Evolutionary conservation across 1,140 invertebrate genomes (phyloP), one percentile per base, ranked within the genome.

Genomic region (Melanaphis sacchari): DNA sequence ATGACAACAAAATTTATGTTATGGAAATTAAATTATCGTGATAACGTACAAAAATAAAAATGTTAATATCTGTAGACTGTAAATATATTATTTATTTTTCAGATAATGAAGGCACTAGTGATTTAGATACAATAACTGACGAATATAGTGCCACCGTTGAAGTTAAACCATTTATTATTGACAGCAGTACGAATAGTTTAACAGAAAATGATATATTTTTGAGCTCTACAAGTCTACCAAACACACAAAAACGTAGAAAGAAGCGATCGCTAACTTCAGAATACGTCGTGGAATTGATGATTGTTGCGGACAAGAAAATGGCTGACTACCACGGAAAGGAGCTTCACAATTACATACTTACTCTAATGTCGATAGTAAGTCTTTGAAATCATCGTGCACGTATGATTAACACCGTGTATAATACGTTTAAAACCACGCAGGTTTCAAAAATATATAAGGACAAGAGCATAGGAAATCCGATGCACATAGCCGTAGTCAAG

Each of bases 231-330:
- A n/a, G 22, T 31, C n/a, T 41, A 40, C 81, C 91, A 8, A n/a
- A 21, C 11, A n/a, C 38, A 9, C 46, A 24, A 15, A 89, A 90
- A 26, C 9, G 8, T 31, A 46, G 94, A 87, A 94, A 93, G 59
- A 95, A 94, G 84, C 84, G 94, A 49, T 94, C 94, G 85, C 93
- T 94, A n/a, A 96, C 96, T 31, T 96, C 96, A 94, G 96, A 97
- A 94, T 97, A 97, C 95, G 97, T 97, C 94, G 96, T 98, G 59
- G 98, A 98, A 95, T 96, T 98, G 52, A 96, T 98, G 95, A 96
- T 98, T 18, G 97, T 97, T 7, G 97, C 97, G 46, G 98, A 98
- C 95, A 95, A 95, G 26, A 97, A 96, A 94, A 98, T 98, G 98
- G 95, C 96, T 2, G 95, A 96, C 38, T 98, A 98, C 94, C 97